phyloP scores from a whole-genome alignment of 1,140 invertebrate species.

The Pseudoatta argentina region DNA sequence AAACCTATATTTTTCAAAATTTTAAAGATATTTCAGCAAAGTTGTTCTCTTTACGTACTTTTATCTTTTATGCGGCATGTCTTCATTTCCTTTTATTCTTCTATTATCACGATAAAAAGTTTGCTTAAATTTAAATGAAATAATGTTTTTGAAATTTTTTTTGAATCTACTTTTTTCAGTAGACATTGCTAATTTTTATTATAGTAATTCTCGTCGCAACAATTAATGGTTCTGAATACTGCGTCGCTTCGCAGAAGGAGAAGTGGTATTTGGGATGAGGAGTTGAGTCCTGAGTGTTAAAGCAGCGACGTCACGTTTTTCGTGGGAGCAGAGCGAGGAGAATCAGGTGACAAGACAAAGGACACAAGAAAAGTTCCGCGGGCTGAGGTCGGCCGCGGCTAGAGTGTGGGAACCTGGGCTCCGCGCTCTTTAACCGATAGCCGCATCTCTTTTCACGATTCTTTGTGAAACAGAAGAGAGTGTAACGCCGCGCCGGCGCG shows the following conservation, averaged over 20 bases:
- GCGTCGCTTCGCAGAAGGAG: conserved; percentile 7
- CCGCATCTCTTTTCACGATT: conserved; percentile 54
- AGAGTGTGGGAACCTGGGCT: conserved; percentile 76
- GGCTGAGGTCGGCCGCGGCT: conserved; percentile 63
- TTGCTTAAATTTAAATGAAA: background rate
- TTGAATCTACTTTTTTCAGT: background rate
- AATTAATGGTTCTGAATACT: background rate
- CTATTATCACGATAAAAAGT: background rate
- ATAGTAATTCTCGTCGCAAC: background rate
- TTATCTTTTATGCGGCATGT: background rate
- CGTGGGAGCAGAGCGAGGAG: conserved; percentile 77
- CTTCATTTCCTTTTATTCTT: background rate
- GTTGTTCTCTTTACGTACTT: background rate
- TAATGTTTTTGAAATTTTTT: background rate
- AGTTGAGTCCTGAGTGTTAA: conserved; percentile 13
- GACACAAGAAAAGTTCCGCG: conserved; percentile 74
- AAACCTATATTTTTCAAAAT: too few relatives aligned
- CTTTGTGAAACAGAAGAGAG: conserved; percentile 60
- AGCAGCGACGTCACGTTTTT: conserved; percentile 73
- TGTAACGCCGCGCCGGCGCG: conserved; percentile 36
- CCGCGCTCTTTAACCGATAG: conserved; percentile 60
- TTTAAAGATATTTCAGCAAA: too few relatives aligned
- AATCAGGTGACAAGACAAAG: conserved; percentile 78
- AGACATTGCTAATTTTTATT: background rate
- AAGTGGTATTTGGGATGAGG: conserved; percentile 23